Evolutionary conservation across 2,113 vertebrate genomes (phyloP).

Genomic region (Cyphomyrus plagiostoma): DNA sequence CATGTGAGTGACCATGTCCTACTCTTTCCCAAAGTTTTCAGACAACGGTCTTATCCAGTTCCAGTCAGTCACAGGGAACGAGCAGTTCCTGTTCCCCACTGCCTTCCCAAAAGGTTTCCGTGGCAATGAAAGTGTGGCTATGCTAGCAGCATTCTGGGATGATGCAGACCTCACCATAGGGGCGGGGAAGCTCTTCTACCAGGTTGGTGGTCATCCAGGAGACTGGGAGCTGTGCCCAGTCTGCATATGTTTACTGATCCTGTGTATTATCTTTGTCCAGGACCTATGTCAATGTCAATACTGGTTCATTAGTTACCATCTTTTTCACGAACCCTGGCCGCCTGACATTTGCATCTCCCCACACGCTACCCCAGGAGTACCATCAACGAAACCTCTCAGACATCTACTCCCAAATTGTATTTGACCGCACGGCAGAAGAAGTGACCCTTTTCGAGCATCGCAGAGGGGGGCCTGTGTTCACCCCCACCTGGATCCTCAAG

Average conservation of each 20-base stretch:
- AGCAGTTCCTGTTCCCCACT: slow-evolving; percentile 59
- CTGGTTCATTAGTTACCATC: background rate
- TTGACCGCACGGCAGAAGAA: slow-evolving; percentile 60
- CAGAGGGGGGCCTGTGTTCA: slow-evolving; percentile 46
- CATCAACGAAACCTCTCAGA: slow-evolving; percentile 42
- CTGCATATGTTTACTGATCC: background rate
- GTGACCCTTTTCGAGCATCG: slow-evolving; percentile 54
- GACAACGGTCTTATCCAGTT: slow-evolving; percentile 71
- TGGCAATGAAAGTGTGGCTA: slow-evolving; percentile 48
- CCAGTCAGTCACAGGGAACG: slow-evolving; percentile 55
- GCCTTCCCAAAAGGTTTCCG: slow-evolving; percentile 53
- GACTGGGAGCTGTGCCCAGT: background rate
- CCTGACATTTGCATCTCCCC: background rate
- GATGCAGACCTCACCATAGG: slow-evolving; percentile 64
- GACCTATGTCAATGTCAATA: background rate
- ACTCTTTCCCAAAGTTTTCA: slow-evolving; percentile 56
- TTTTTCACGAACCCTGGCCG: background rate
- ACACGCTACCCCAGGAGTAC: slow-evolving; percentile 49
- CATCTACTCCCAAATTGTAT: slow-evolving; percentile 60
- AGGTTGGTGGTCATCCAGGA: slow-evolving; percentile 46
- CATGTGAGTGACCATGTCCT: background rate
- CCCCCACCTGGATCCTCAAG: slow-evolving; percentile 66
- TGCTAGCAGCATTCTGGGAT: slow-evolving; percentile 73
- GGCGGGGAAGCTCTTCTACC: slow-evolving; percentile 56
- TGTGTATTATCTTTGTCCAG: background rate